Percentiles rank a stretch among this genome's conserved stretches.
Evolutionary conservation across 2,797 vertebrate species (phyloP).

Genomic region (Peromyscus eremicus): DNA sequence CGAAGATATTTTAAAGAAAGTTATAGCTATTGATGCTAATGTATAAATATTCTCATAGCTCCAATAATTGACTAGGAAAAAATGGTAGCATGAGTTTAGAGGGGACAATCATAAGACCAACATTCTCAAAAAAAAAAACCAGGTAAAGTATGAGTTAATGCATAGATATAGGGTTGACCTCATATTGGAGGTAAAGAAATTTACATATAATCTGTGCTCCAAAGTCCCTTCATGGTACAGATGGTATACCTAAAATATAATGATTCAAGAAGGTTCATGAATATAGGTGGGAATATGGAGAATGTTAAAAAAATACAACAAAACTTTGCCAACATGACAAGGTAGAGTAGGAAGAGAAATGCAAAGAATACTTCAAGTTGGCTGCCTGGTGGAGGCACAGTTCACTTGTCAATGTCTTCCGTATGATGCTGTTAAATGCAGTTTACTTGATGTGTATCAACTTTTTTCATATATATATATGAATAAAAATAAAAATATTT

Average conservation of each 20-base stretch:
- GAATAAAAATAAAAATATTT: not conserved
- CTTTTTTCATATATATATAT: not conserved
- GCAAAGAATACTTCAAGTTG: not conserved
- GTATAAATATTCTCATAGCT: not conserved
- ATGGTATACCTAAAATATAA: not conserved
- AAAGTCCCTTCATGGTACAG: not conserved
- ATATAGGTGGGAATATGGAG: not conserved
- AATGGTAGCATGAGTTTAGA: not conserved
- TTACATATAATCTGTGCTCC: not conserved
- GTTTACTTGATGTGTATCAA: not conserved
- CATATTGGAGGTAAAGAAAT: not conserved
- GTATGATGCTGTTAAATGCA: not conserved
- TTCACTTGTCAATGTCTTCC: not conserved
- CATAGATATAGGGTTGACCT: not conserved
- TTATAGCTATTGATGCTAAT: not conserved
- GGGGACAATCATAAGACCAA: not conserved
- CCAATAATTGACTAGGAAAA: not conserved
- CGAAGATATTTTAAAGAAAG: not conserved
- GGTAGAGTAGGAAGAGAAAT: not conserved
- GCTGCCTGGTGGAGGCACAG: not conserved
- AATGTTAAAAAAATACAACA: not conserved
- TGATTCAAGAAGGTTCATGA: not conserved
- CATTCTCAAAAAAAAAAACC: not conserved
- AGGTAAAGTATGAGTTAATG: not conserved
- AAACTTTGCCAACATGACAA: not conserved